Base-by-base conservation (phyloP, 2,888 invertebrate genomes). In the Lordiphosa andalusiaca region DNA sequence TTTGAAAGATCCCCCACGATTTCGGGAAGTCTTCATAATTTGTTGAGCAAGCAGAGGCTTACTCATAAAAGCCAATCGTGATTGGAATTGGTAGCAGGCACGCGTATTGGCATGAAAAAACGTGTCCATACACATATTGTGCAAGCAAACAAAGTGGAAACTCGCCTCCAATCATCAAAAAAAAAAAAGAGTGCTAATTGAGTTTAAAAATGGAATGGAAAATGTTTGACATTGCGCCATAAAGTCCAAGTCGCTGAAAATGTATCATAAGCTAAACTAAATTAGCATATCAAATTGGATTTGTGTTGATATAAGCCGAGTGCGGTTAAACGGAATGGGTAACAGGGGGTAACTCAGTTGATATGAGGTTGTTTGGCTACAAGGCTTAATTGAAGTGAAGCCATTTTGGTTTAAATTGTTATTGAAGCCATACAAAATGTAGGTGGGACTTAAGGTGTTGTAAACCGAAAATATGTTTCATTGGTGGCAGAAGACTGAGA, bases 41-140 rank as follows among this genome's bases (percentile, higher is more conserved):
- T 30, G 30, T 30, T 1, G 10, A 30, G 30, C 10, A 30, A 30
- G 4, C n/a, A 25, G 12, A 54, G 48, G 44, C 39, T 62, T 65
- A 23, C 19, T 21, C 48, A 23, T 49, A 65, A 4, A 19, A 3
- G 3, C 44, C 36, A 37, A 40, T 54, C 54, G 48, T 63, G 63
- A 39, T 36, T 5, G 49, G 9, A 36, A 46, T 47, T 53, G 30
- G 36, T 42, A 52, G 33, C 9, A 30, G 72, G 67, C 81, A 75
- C 75, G 73, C 64, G 75, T 83, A 49, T 69, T 44, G 60, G 33
- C 25, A 44, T 62, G 58, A 58, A 59, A 78, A 68, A 75, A 78
- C 75, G 75, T 75, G 83, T 35, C 40, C 38, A 21, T 30, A 47
- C 44, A 47, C 44, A 57, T 62, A 74, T 65, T 52, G 35, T 42